Base-by-base conservation (phyloP, 35 echinoderm and acorn worm species). In the Ophioderma brevispina region DNA sequence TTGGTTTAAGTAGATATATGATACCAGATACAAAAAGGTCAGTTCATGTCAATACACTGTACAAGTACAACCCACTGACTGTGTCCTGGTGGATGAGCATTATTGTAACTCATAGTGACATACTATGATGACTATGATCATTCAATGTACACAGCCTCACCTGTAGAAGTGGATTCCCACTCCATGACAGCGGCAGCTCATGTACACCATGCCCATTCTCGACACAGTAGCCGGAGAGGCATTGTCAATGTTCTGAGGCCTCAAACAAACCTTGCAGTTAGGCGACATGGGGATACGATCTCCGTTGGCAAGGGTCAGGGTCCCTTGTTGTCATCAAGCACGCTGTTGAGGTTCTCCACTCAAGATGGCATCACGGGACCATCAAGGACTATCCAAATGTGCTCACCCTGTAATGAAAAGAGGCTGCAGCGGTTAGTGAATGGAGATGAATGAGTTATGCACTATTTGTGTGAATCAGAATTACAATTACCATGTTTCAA, bases 161-260 rank as follows among this genome's bases (percentile, higher is more conserved):
- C 89, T 91, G 85, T 10, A 98, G 56, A 32, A 98, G n/a, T 98
- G 1, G 96, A 92, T 32, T 92, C 75, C 92, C 96, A 98, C 55
- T 98, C 96, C 96, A 98, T 98, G 76, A 98, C 91, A 31, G 96
- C 94, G 15, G 89, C n/a, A 92, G 34, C 96, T 98, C 96, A 98
- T 98, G 83, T 94, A 98, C 1, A 98, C 96, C 96, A 98, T 98
- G 38, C 96, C 96, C 55, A 94, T 98, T 31, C 96, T 88, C 0
- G 96, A 98, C 34, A 98, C 96, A 0, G 96, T 98, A 21, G 96
- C 96, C 33, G 96, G 96, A 0, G 96, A 98, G 52, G 96, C 96
- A 42, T 98, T 98, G 87, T 98, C 96, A 76, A 98, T 98, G 93
- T 98, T 98, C 50, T 98, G 96, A 14, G 92, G 92, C 87, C 94